Evolutionary conservation across 2,888 invertebrate genomes (phyloP).

Genomic region (Ornithoptera alexandrae): DNA sequence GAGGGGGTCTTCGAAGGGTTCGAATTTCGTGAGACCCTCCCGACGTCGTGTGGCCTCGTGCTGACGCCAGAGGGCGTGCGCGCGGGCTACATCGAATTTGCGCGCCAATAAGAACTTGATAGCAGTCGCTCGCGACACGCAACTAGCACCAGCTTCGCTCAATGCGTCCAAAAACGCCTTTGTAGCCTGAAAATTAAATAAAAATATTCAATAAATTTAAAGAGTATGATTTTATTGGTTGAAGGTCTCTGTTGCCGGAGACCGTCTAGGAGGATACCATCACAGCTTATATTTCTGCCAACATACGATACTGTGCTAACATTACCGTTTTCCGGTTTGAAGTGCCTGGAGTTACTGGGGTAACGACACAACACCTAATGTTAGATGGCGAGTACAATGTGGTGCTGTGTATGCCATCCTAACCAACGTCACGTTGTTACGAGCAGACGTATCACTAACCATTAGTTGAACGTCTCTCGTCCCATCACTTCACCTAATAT

Average conservation of each 20-base stretch:
- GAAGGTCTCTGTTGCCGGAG: too few relatives aligned
- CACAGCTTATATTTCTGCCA: too few relatives aligned
- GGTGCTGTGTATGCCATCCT: too few relatives aligned
- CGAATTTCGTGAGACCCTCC: slow-evolving; percentile 91
- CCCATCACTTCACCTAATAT: too few relatives aligned
- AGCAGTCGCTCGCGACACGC: slow-evolving; percentile 91
- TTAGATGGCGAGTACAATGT: too few relatives aligned
- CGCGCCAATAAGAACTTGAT: slow-evolving; percentile 95
- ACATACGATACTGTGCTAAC: too few relatives aligned
- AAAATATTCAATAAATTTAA: neutral
- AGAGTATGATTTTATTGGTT: neutral
- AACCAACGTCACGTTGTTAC: too few relatives aligned
- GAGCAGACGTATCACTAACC: too few relatives aligned
- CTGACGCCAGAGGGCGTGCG: slow-evolving; percentile 93
- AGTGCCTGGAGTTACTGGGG: neutral
- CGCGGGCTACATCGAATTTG: slow-evolving; percentile 95
- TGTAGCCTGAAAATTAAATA: slow-evolving; percentile 82
- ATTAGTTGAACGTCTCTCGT: too few relatives aligned
- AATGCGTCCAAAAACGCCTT: slow-evolving; percentile 89
- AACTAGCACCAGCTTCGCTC: slow-evolving; percentile 77
- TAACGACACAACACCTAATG: too few relatives aligned
- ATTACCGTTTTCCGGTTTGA: too few relatives aligned
- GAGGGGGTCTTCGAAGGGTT: slow-evolving; percentile 90
- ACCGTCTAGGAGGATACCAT: neutral
- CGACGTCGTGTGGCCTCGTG: slow-evolving; percentile 93